A percentile compares a stretch with the other conserved stretches of the same genome.
Conservation (phyloP, 2,888 invertebrate genomes). For the Cryptops parisi region DNA sequence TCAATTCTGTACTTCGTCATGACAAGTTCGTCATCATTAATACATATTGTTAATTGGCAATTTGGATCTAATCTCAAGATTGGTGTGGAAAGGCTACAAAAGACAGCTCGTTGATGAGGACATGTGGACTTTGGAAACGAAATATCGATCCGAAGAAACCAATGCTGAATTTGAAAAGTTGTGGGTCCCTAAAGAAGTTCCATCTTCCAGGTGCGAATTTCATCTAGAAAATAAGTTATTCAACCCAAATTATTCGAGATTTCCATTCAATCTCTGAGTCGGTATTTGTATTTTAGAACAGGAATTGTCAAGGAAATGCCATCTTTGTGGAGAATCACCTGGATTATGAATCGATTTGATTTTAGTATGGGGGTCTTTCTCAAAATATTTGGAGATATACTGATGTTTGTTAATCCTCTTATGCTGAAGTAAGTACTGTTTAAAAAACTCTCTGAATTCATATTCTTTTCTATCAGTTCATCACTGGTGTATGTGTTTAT, state of each 20-base stretch:
- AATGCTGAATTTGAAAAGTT: conserved; percentile 1
- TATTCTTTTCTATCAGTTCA: neutral
- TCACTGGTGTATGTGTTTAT: neutral
- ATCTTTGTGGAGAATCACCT: neutral
- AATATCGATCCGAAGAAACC: neutral
- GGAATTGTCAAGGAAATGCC: too few relatives aligned
- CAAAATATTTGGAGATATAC: conserved; percentile 2
- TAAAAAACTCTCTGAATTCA: neutral
- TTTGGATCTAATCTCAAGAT: neutral
- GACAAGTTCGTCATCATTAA: too few relatives aligned
- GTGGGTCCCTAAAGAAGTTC: conserved; percentile 2
- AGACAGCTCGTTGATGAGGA: neutral
- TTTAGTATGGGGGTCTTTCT: conserved; percentile 7
- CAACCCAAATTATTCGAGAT: too few relatives aligned
- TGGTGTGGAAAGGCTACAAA: conserved; percentile 4
- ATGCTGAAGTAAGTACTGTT: conserved; percentile 8
- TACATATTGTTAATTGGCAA: neutral
- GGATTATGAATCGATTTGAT: conserved; percentile 4
- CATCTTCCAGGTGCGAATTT: too few relatives aligned
- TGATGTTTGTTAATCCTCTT: conserved; percentile 8
- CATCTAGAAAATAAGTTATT: too few relatives aligned
- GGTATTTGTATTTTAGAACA: too few relatives aligned
- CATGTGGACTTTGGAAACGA: conserved; percentile 6
- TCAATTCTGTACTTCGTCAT: too few relatives aligned
- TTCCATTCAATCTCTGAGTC: too few relatives aligned